Percentiles rank a stretch among this genome's conserved stretches.
Conservation (phyloP, 2,797 vertebrate genomes). For the Hozukius guyotensis region DNA sequence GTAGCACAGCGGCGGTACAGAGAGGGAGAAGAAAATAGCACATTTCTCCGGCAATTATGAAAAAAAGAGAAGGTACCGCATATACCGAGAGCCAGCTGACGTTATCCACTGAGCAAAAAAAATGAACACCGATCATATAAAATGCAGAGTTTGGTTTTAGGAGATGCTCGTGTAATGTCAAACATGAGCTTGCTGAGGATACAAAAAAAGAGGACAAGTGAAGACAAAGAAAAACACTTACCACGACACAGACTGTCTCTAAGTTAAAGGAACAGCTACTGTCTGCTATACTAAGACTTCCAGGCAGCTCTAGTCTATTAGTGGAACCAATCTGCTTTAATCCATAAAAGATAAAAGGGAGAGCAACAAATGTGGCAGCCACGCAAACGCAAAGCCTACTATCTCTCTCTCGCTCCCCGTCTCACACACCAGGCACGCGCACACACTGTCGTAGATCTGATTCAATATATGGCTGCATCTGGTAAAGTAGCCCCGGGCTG, state of each 20-base stretch:
- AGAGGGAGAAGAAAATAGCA: conserved; percentile 66
- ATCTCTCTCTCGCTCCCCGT: conserved; percentile 33
- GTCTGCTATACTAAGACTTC: conserved; percentile 24
- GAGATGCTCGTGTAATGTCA: conserved; percentile 15
- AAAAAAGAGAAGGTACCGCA: conserved; percentile 23
- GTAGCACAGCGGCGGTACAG: conserved; percentile 76
- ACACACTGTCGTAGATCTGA: conserved; percentile 59
- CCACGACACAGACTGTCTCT: conserved; percentile 33
- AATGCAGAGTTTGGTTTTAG: conserved; percentile 5
- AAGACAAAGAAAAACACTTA: conserved; percentile 67
- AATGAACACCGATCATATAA: conserved; percentile 8
- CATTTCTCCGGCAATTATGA: conserved; percentile 71
- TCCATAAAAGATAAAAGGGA: conserved; percentile 63
- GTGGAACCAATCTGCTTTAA: conserved; percentile 51
- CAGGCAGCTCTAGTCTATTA: conserved; percentile 27
- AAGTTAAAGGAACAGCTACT: conserved; percentile 32
- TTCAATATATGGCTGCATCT: conserved; percentile 79
- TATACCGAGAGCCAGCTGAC: conserved; percentile 39
- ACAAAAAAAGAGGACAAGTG: conserved; percentile 34
- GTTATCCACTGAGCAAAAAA: conserved; percentile 42
- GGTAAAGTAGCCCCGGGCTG: conserved; percentile 76
- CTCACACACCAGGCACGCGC: conserved; percentile 32
- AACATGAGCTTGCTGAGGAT: conserved; percentile 30
- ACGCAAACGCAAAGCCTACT: conserved; percentile 39
- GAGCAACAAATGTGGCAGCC: conserved; percentile 64